Conservation (phyloP, 2,797 vertebrate species). For the Labeo calbasu region DNA sequence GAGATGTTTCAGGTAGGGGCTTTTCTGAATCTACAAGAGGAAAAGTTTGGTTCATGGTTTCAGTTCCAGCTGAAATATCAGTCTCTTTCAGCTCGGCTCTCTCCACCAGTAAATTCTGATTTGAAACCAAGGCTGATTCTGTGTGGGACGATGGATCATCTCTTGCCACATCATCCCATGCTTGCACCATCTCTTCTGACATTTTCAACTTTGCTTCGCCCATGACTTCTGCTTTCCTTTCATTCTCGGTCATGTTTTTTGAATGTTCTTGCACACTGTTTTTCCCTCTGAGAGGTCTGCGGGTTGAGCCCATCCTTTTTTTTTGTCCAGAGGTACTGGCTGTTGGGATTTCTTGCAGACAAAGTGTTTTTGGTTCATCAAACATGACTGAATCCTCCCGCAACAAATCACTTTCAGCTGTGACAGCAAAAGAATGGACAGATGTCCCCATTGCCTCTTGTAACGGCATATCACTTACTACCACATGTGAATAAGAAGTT, state of each 20-base stretch:
- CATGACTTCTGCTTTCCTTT: conserved; percentile 35
- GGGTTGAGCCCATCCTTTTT: conserved; percentile 41
- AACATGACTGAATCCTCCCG: conserved; percentile 11
- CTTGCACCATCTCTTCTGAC: conserved; percentile 27
- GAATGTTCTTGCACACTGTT: neutral
- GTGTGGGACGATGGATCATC: neutral
- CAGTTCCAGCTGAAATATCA: conserved; percentile 6
- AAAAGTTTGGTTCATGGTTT: conserved; percentile 16
- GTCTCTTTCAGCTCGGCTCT: neutral
- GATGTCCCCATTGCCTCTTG: neutral
- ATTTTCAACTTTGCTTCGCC: neutral
- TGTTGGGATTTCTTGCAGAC: neutral
- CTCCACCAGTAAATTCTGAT: neutral
- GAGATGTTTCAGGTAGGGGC: conserved; percentile 1
- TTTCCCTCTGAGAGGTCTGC: conserved; percentile 26
- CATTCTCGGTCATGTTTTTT: neutral
- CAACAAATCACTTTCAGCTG: neutral
- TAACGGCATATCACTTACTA: neutral
- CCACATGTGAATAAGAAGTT: conserved; percentile 6
- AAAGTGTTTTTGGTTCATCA: neutral
- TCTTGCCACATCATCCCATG: conserved; percentile 21
- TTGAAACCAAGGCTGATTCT: conserved; percentile 5
- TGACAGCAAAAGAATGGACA: neutral
- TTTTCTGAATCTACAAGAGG: conserved; percentile 9
- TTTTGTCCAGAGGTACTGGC: conserved; percentile 28